Conservation (phyloP, 2,888 invertebrate genomes). For the Dysmachus trigonus region DNA sequence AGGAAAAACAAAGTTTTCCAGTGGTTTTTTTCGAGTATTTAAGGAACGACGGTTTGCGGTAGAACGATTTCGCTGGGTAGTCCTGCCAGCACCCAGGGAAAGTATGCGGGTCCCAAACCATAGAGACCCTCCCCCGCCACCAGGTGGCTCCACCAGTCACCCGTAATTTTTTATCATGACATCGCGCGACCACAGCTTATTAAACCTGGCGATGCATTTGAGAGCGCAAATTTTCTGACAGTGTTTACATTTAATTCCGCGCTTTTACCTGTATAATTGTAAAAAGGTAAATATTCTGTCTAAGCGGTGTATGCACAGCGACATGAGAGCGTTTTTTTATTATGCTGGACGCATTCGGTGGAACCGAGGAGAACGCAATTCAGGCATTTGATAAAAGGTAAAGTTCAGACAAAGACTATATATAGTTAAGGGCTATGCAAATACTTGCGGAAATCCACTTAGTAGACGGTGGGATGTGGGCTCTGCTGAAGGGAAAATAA, state of each 20-base stretch:
- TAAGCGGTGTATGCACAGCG: conserved; percentile 15
- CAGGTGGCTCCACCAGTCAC: neutral
- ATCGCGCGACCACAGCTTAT: neutral
- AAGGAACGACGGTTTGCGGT: neutral
- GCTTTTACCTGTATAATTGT: conserved; percentile 42
- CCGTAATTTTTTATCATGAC: neutral
- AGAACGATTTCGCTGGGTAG: neutral
- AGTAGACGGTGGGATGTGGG: neutral
- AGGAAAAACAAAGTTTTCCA: neutral
- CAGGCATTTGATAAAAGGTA: conserved; percentile 31
- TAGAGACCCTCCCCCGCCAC: neutral
- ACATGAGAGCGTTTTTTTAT: conserved; percentile 29
- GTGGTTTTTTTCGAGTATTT: neutral
- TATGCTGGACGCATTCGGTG: conserved; percentile 22
- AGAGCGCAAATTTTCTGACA: conserved; percentile 29
- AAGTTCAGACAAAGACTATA: neutral
- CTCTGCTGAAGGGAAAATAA: neutral
- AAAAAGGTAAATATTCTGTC: conserved; percentile 31
- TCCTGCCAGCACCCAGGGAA: neutral
- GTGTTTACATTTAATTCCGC: conserved; percentile 40
- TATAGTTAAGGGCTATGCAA: conserved; percentile 9
- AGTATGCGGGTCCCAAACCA: neutral
- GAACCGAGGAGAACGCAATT: neutral
- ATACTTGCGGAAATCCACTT: neutral
- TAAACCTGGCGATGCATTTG: neutral